Evolutionary conservation across 2,797 vertebrate species (phyloP).

Genomic region (Acanthis flammea): DNA sequence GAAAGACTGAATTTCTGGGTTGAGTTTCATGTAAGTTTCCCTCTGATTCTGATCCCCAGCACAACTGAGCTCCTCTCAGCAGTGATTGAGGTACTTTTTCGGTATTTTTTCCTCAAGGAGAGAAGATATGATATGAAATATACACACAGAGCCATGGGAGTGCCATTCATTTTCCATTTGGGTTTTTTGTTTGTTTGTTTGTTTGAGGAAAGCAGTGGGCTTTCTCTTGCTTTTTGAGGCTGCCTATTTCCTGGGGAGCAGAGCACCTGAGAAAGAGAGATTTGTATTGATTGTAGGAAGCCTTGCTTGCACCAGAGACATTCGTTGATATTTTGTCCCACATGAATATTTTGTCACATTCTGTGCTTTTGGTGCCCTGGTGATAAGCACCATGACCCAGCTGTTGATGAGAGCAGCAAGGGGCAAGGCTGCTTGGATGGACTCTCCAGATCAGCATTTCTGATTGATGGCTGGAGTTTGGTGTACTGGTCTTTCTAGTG

Average conservation of each 20-base stretch:
- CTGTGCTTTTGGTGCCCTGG: neutral
- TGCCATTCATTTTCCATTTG: rapidly evolving
- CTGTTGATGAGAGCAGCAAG: rapidly evolving
- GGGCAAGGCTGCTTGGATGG: neutral
- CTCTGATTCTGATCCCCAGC: neutral
- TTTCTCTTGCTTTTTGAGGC: neutral
- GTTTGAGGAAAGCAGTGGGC: neutral
- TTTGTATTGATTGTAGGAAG: neutral
- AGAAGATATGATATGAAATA: neutral
- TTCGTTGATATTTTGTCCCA: neutral
- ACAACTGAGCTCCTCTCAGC: neutral
- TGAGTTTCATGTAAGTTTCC: neutral
- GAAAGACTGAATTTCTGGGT: neutral
- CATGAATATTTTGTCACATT: neutral
- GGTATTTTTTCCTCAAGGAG: neutral
- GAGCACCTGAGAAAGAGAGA: neutral
- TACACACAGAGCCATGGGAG: neutral
- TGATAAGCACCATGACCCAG: neutral
- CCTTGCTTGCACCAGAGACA: neutral
- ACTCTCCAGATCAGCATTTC: neutral
- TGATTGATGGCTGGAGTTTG: neutral
- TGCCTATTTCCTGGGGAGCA: neutral
- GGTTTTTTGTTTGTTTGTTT: neutral
- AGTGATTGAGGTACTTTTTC: neutral
- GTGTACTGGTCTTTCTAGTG: neutral